phyloP scores from a whole-genome alignment of 2,113 vertebrate species.

The Spea multiplicata region DNA sequence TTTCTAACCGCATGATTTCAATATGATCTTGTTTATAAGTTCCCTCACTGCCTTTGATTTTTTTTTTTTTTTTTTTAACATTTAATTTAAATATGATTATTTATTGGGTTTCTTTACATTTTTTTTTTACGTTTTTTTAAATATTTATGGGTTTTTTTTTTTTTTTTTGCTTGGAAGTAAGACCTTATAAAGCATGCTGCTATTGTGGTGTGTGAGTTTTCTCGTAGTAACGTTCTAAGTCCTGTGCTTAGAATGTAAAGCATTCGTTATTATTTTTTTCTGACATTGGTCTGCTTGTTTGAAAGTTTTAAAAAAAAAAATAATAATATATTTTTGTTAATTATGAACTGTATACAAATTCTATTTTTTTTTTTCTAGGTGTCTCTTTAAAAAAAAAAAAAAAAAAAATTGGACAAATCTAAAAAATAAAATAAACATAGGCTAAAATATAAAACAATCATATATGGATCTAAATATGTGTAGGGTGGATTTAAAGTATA shows the following conservation, averaged over 20 bases:
- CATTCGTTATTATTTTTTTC: constrained; percentile 75
- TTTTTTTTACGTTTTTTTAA: not conserved
- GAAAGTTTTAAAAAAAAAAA: constrained; percentile 85
- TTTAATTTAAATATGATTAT: too few relatives aligned
- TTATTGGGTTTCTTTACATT: not conserved
- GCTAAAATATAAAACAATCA: constrained; percentile 65
- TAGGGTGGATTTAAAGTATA: too few relatives aligned
- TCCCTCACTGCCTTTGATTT: not conserved
- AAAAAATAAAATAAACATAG: too few relatives aligned
- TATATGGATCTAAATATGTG: constrained; percentile 47
- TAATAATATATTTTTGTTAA: constrained; percentile 99
- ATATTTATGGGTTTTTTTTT: not conserved
- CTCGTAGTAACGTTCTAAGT: constrained; percentile 94
- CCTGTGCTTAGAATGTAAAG: constrained; percentile 98
- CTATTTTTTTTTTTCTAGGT: not conserved
- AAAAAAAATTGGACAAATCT: too few relatives aligned
- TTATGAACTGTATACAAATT: constrained; percentile 88
- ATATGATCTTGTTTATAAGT: not conserved
- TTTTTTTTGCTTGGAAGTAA: constrained; percentile 85
- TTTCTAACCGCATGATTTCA: not conserved
- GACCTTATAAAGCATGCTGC: constrained; percentile 90
- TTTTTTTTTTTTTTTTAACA: not conserved
- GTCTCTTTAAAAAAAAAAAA: not conserved
- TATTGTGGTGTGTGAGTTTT: constrained; percentile 98
- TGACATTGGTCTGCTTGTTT: constrained; percentile 78